These are phyloP conservation scores for Tridacna crocea DNA, from an alignment of 2,888 invertebrate species.

Conservation along the genomic window DNA sequence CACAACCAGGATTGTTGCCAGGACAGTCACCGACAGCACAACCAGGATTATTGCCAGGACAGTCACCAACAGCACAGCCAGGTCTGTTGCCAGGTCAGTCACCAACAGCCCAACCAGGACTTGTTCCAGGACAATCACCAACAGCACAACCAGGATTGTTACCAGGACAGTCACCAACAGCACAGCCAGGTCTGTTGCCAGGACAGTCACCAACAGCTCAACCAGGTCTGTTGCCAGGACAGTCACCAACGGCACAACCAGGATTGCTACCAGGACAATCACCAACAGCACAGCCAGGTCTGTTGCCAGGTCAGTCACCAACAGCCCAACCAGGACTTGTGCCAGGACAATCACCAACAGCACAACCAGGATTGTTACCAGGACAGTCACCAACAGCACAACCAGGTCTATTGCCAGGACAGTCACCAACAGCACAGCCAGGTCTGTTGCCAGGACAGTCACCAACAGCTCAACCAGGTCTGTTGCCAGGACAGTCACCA, in stretches of 20 bases:
- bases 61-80: not conserved
- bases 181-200: not conserved
- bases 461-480: slow-evolving; percentile 46
- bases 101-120: not conserved
- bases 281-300: slow-evolving; percentile 49
- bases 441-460: slow-evolving; percentile 32
- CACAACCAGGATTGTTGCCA: not conserved
- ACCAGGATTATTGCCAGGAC: not conserved
- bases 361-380: slow-evolving; percentile 32
- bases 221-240: slow-evolving; percentile 31
- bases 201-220: slow-evolving; percentile 29
- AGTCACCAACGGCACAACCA: slow-evolving; percentile 58
- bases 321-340: slow-evolving; percentile 47
- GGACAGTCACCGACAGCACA: not conserved
- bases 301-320: slow-evolving; percentile 32
- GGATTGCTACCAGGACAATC: slow-evolving; percentile 31
- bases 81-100: not conserved
- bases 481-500: slow-evolving; percentile 37
- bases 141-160: not conserved
- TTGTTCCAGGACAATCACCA: not conserved
- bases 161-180: not conserved
- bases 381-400: slow-evolving; percentile 50
- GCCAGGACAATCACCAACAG: slow-evolving; percentile 45
- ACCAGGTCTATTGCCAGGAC: slow-evolving; percentile 39
- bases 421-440: slow-evolving; percentile 47